Percentiles rank a stretch among this genome's conserved stretches.
Evolutionary conservation across 2,888 invertebrate species (phyloP).

Genomic region (Ectemnius lituratus): DNA sequence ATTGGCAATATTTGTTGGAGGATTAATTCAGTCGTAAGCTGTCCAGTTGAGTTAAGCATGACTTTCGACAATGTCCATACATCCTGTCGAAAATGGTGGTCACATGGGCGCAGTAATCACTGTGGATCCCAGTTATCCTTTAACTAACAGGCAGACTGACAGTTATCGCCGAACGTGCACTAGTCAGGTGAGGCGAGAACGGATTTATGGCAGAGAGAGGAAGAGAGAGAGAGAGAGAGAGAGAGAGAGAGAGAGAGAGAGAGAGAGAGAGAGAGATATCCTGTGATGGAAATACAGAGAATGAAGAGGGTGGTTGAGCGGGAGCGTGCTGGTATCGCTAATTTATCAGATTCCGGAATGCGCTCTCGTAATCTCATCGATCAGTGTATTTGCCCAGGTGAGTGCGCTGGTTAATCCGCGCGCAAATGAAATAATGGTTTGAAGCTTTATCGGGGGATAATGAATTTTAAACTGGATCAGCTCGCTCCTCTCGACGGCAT

Average conservation of each 20-base stretch:
- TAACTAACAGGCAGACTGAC: too few species aligned
- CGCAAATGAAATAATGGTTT: constrained; percentile 66
- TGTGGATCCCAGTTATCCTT: too few species aligned
- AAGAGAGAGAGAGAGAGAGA: too few species aligned
- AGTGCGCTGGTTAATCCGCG: constrained; percentile 62
- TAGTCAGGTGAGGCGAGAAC: too few species aligned
- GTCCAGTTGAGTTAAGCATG: too few species aligned
- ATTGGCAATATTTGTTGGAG: too few species aligned
- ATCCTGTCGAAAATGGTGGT: too few species aligned
- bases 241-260: not conserved
- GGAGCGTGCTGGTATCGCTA: constrained; percentile 55
- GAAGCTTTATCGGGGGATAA: constrained; percentile 64
- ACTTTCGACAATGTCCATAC: too few species aligned
- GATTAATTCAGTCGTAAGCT: constrained; percentile 6
- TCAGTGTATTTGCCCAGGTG: constrained; percentile 64
- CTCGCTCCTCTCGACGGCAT: constrained; percentile 43
- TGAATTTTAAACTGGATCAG: constrained; percentile 66
- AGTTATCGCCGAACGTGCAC: too few species aligned
- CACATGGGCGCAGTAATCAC: too few species aligned
- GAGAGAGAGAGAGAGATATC: not conserved
- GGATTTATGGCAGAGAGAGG: not conserved
- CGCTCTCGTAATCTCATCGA: constrained; percentile 63
- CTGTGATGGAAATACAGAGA: not conserved
- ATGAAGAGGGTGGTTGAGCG: constrained; percentile 1
- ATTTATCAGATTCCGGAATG: constrained; percentile 66